Evolutionary conservation across 2,888 invertebrate genomes (phyloP).

Genomic region (Aphodius granarius): DNA sequence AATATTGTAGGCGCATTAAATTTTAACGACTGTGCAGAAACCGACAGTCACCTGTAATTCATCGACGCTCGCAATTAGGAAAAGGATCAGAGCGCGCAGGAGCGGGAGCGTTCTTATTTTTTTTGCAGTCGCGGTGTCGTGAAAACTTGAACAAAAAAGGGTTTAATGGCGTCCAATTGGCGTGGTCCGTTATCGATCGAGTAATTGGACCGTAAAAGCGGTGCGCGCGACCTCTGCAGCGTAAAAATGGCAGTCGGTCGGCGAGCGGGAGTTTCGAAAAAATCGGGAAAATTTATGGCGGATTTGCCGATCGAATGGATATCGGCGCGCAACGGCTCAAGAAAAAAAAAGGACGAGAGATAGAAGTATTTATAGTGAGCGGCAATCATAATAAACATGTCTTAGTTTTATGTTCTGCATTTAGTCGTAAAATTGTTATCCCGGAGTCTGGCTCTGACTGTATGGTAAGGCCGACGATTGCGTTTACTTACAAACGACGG

Average conservation of each 20-base stretch:
- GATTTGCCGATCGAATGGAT: neutral
- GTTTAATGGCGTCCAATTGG: neutral
- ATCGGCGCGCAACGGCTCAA: neutral
- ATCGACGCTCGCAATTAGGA: neutral
- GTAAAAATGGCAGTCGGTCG: neutral
- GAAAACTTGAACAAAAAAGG: neutral
- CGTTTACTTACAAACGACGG: slow-evolving; percentile 33
- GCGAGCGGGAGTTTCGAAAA: neutral
- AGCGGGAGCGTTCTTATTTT: neutral
- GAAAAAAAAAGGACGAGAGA: neutral
- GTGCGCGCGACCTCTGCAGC: neutral
- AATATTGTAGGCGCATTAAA: neutral
- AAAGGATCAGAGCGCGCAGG: neutral
- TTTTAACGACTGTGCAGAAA: neutral
- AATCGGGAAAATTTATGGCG: slow-evolving; percentile 9
- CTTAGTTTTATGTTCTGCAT: slow-evolving; percentile 43
- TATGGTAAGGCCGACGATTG: slow-evolving; percentile 30
- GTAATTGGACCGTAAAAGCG: slow-evolving; percentile 1
- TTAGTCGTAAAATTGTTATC: slow-evolving; percentile 41
- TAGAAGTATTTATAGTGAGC: slow-evolving; percentile 40
- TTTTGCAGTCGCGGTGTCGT: neutral
- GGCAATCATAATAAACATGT: slow-evolving; percentile 46
- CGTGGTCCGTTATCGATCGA: neutral
- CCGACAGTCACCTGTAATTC: neutral
- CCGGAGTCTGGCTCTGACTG: too few species aligned